These are phyloP conservation scores for Helicoverpa armigera DNA, from an alignment of 1,140 invertebrate genomes.

Conservation along the genomic window DNA sequence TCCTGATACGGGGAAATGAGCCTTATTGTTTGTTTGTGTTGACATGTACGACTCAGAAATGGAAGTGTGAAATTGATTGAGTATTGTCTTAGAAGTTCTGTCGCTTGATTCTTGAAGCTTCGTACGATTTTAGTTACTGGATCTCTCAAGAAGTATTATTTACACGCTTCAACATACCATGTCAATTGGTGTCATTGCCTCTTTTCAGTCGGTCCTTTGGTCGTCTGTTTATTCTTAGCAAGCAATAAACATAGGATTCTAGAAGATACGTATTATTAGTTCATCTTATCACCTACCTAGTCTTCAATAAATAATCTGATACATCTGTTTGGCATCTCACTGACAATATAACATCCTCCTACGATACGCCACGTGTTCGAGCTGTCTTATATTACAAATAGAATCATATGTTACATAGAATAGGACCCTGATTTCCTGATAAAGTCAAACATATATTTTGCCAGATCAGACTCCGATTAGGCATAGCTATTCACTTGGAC, in stretches of 20 bases:
- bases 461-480: not conserved
- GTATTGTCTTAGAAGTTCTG: not conserved
- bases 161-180: no score
- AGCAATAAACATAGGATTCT: no score
- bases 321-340: conserved; percentile 9
- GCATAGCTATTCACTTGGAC: no score
- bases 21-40: conserved; percentile 13
- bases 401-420: no score
- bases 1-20: not conserved
- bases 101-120: not conserved
- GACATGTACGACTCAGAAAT: not conserved
- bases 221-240: no score
- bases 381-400: no score
- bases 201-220: not conserved
- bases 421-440: no score
- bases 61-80: not conserved
- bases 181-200: no score
- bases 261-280: not conserved
- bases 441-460: no score
- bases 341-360: not conserved
- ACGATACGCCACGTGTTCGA: conserved; percentile 1
- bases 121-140: no score
- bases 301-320: not conserved
- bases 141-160: no score
- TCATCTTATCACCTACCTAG: not conserved